phyloP scores from a whole-genome alignment of 2,888 invertebrate species.

The Molorchus minor region DNA sequence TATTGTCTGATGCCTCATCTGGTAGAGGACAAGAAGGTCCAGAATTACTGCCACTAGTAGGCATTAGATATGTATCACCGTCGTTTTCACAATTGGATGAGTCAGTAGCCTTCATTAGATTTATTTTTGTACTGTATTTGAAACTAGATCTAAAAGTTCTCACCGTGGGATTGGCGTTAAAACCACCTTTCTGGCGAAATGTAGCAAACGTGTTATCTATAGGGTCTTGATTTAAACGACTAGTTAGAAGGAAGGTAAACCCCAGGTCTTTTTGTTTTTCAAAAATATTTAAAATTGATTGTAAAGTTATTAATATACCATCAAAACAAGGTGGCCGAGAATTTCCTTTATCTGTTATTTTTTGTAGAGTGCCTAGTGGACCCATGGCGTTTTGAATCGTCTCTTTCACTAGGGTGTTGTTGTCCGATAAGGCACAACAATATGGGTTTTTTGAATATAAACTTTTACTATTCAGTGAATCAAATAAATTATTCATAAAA shows the following conservation, averaged over 20 bases:
- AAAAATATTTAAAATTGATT: conserved; percentile 11
- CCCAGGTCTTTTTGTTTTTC: conserved; percentile 4
- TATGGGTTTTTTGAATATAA: conserved; percentile 15
- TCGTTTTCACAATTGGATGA: conserved; percentile 3
- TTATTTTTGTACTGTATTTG: not conserved
- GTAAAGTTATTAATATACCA: conserved; percentile 25
- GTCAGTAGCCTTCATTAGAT: conserved; percentile 2
- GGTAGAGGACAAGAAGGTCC: too few species aligned
- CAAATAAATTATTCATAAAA: conserved; percentile 32
- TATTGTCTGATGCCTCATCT: too few species aligned
- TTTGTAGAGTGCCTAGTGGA: not conserved
- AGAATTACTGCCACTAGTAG: too few species aligned
- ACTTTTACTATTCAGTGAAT: conserved; percentile 29
- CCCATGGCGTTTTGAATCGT: not conserved
- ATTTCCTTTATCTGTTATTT: conserved; percentile 3
- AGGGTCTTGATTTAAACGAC: conserved; percentile 28
- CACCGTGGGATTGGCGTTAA: conserved; percentile 5
- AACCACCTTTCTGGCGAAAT: conserved; percentile 25
- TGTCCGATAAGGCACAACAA: conserved; percentile 10
- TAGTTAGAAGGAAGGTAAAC: conserved; percentile 21
- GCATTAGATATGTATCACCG: not conserved
- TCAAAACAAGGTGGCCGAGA: conserved; percentile 29
- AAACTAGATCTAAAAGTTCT: conserved; percentile 1
- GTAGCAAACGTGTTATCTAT: conserved; percentile 32
- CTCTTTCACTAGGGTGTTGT: conserved; percentile 1